These are phyloP conservation scores for Stenodema calcarata DNA, from an alignment of 2,888 invertebrate species.

Conservation along the genomic window DNA sequence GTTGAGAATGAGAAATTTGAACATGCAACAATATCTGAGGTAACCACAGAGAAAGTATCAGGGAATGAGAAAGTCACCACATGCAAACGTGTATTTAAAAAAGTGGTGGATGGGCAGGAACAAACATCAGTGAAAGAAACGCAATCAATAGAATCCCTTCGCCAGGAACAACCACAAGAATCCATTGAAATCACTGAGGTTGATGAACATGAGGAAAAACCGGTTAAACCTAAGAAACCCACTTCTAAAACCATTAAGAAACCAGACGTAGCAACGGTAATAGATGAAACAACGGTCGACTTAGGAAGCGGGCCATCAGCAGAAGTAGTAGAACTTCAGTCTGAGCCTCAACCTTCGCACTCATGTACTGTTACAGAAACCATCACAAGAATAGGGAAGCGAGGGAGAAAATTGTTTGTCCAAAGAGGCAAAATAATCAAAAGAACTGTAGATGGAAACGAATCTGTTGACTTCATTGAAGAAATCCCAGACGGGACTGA, in stretches of 20 bases:
- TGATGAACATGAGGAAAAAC: neutral
- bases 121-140: slow-evolving; percentile 52
- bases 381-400: slow-evolving; percentile 57
- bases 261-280: neutral
- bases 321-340: neutral
- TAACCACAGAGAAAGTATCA: slow-evolving; percentile 57
- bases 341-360: slow-evolving; percentile 61
- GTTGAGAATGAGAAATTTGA: slow-evolving; percentile 61
- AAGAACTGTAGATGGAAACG: slow-evolving; percentile 57
- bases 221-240: neutral
- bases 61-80: slow-evolving; percentile 38
- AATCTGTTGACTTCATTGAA: slow-evolving; percentile 41
- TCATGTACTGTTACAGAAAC: slow-evolving; percentile 60
- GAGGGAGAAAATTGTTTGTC: slow-evolving; percentile 60
- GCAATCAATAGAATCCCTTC: slow-evolving; percentile 30
- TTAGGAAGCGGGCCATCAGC: neutral
- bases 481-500: slow-evolving; percentile 57
- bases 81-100: neutral
- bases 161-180: neutral
- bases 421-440: slow-evolving; percentile 61
- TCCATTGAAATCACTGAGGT: neutral
- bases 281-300: neutral
- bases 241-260: neutral
- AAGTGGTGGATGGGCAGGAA: slow-evolving; percentile 49
- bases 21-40: slow-evolving; percentile 61